phyloP scores from a whole-genome alignment of 1,140 invertebrate genomes.

The Copidosoma floridanum region DNA sequence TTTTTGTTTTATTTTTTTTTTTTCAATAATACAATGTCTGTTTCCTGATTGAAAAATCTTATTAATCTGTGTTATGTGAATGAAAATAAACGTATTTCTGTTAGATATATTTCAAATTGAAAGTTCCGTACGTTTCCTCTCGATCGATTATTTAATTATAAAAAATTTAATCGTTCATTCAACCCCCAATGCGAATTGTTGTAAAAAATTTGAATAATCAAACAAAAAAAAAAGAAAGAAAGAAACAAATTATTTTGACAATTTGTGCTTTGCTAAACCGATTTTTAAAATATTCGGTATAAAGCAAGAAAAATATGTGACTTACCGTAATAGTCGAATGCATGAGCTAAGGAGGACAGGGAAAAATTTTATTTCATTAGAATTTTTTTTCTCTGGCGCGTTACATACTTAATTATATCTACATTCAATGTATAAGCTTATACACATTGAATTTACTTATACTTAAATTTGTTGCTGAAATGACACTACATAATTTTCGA shows the following conservation, averaged over 20 bases:
- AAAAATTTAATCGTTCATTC: no score
- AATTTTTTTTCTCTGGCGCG: slow-evolving; percentile 45
- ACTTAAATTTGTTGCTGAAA: no score
- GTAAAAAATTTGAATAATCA: neutral
- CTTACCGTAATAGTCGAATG: slow-evolving; percentile 99
- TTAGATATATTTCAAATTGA: slow-evolving; percentile 32
- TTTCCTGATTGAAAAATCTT: no score
- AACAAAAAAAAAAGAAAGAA: neutral
- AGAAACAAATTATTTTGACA: neutral
- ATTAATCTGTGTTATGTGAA: no score
- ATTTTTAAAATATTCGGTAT: slow-evolving; percentile 4
- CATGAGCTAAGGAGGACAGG: slow-evolving; percentile 82
- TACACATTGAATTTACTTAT: no score
- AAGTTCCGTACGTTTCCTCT: slow-evolving; percentile 30
- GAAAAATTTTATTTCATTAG: slow-evolving; percentile 62
- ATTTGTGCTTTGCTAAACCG: neutral
- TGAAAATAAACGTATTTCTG: no score
- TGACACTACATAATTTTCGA: no score
- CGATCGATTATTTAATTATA: neutral
- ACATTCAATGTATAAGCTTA: slow-evolving; percentile 43
- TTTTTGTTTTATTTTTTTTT: no score
- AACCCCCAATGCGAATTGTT: no score
- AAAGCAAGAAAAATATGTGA: slow-evolving; percentile 70
- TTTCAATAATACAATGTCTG: no score
- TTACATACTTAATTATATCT: slow-evolving; percentile 45